phyloP scores from a whole-genome alignment of 2,888 invertebrate species.

The Drosophila maculinotata region DNA sequence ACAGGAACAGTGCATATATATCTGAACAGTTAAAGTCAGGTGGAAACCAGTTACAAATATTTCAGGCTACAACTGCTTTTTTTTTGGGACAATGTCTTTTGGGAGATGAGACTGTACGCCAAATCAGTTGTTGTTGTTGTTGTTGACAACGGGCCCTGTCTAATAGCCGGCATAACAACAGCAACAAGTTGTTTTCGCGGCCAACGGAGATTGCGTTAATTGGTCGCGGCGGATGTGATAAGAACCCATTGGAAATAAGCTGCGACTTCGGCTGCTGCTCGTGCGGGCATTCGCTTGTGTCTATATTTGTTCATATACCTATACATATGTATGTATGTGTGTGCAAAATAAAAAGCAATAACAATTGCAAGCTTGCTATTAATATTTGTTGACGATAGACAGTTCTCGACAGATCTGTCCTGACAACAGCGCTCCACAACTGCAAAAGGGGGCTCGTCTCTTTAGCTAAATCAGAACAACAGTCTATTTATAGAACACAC shows the following conservation, averaged over 20 bases:
- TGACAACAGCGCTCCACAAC: slow-evolving; percentile 57
- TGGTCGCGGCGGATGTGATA: slow-evolving; percentile 72
- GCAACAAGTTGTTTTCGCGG: slow-evolving; percentile 56
- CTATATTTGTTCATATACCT: slow-evolving; percentile 8
- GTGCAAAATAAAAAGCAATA: slow-evolving; percentile 20
- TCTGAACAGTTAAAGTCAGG: not conserved
- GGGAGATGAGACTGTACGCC: slow-evolving; percentile 40
- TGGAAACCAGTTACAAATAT: slow-evolving; percentile 11
- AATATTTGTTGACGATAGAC: slow-evolving; percentile 15
- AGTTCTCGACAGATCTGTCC: slow-evolving; percentile 26
- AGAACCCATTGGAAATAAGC: slow-evolving; percentile 51
- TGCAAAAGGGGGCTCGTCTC: slow-evolving; percentile 58
- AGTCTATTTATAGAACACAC: slow-evolving; percentile 38
- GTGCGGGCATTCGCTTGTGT: slow-evolving; percentile 42
- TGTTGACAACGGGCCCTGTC: slow-evolving; percentile 47
- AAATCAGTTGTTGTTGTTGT: slow-evolving; percentile 28
- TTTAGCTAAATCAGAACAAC: slow-evolving; percentile 1
- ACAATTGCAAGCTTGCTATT: slow-evolving; percentile 37
- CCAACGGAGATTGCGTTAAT: slow-evolving; percentile 70
- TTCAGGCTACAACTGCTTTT: slow-evolving; percentile 23
- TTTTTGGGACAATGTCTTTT: slow-evolving; percentile 28
- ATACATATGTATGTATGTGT: not conserved
- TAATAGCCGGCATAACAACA: slow-evolving; percentile 44
- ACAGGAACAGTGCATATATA: not conserved
- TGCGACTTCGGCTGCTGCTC: slow-evolving; percentile 30